Conservation (phyloP, 2,888 invertebrate genomes). For the Polymixis lichenea region DNA sequence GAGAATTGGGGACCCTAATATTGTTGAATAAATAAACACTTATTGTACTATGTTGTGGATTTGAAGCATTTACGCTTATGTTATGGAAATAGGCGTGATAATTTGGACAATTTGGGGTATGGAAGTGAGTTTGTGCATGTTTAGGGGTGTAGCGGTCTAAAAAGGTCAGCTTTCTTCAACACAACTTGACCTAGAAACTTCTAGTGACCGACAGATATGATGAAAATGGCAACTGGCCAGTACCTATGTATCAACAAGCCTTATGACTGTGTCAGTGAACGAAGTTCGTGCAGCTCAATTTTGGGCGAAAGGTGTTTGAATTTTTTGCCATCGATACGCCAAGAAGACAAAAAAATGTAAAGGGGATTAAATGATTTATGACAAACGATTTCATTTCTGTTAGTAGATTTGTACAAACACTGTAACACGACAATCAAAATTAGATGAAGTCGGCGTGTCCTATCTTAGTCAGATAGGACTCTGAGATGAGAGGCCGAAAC, state of each 20-base stretch:
- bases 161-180: neutral
- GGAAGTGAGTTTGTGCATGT: neutral
- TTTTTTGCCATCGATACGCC: too few species aligned
- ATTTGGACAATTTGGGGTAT: constrained; percentile 11
- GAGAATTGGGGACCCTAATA: constrained; percentile 51
- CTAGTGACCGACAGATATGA: neutral
- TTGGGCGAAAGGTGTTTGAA: too few species aligned
- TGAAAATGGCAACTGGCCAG: neutral
- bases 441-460: too few species aligned
- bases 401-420: neutral
- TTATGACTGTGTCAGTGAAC: too few species aligned
- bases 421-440: neutral
- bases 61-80: constrained; percentile 41
- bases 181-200: neutral
- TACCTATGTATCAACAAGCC: neutral
- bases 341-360: too few species aligned
- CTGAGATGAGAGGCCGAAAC: too few species aligned
- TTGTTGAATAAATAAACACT: constrained; percentile 64
- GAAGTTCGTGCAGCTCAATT: too few species aligned
- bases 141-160: neutral
- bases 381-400: neutral
- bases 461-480: too few species aligned
- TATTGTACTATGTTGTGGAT: constrained; percentile 41
- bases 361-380: neutral
- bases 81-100: constrained; percentile 31